Base-by-base conservation (phyloP, 2,888 invertebrate genomes). In the Protophormia terraenovae region DNA sequence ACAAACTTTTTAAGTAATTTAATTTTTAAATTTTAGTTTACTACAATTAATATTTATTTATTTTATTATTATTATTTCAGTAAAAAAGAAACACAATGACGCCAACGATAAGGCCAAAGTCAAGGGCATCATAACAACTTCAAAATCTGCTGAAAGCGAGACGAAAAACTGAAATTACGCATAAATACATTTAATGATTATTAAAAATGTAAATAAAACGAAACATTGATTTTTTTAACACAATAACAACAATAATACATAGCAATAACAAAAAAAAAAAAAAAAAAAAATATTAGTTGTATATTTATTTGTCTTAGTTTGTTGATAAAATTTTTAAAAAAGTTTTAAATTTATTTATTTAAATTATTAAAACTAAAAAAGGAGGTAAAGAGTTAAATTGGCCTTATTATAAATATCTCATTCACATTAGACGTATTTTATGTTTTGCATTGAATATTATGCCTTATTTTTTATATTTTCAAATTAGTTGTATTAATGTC, bases 1-100 rank as follows among this genome's bases (percentile, higher is more conserved):
- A n/a, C n/a, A n/a, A n/a, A n/a, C n/a, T 58, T 75, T 53, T n/a
- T 10, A 50, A 22, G 47, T 72, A 41, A 41, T 29, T 58, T 73
- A 4, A 10, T 2, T 50, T n/a, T 29, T 53, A 3, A 1, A 41
- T 60, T 66, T n/a, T 58, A 72, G 50, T 62, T 16, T 19, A 47
- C 14, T 47, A 64, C 45, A 53, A 22, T 5, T 66, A 66, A 55
- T 77, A 58, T 77, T 35, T 38, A n/a, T 55, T 55, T 47, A 19
- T 47, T 14, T 27, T 66, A 75, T 66, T 82, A 29, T 45, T 78
- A 0, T 62, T 16, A 62, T 89, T 90, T 16, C 89, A 92, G 92
- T 91, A 45, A 92, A 92, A 73, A 91, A 90, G 79, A 90, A 92
- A 72, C 89, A 90, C 14, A 88, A 89, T 80, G 90, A 91, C 73